Percentiles rank a stretch among this genome's conserved stretches.
Conservation (phyloP, 2,113 vertebrate genomes). For the Xenopus tropicalis region DNA sequence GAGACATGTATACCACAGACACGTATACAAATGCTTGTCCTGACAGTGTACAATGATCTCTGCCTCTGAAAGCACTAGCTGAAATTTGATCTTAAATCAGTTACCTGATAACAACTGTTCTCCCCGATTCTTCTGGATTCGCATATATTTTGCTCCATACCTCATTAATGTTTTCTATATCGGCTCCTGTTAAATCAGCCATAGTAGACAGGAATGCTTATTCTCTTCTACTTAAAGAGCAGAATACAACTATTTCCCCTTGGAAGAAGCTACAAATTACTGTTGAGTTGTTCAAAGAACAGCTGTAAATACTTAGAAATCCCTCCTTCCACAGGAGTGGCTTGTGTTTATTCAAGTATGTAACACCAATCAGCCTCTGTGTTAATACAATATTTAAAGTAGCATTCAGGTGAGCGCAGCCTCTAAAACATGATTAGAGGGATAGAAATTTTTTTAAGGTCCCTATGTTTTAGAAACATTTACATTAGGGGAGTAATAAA, state of each 20-base stretch:
- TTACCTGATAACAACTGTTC: conserved; percentile 1
- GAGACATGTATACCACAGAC: too few relatives aligned
- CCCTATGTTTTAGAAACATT: too few relatives aligned
- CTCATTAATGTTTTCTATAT: neutral
- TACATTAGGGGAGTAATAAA: too few relatives aligned
- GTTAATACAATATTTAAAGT: neutral
- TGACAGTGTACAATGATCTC: neutral
- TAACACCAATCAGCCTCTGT: neutral
- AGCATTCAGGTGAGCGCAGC: neutral
- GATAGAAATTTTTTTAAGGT: too few relatives aligned
- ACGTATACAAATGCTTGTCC: too few relatives aligned
- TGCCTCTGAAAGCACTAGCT: neutral
- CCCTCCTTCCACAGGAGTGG: conserved; percentile 3
- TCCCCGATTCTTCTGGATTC: neutral
- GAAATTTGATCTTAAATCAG: neutral
- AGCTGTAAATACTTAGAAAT: conserved; percentile 3
- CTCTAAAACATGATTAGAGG: too few relatives aligned
- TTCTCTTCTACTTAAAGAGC: neutral
- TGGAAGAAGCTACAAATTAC: neutral
- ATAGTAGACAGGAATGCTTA: neutral
- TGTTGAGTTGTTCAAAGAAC: neutral
- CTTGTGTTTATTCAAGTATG: neutral
- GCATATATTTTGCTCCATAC: neutral
- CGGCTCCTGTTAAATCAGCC: neutral
- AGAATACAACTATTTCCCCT: conserved; percentile 5